A percentile compares a stretch with the other conserved stretches of the same genome.
phyloP scores from a whole-genome alignment of 2,888 invertebrate species.

The Serrognathus titanus region DNA sequence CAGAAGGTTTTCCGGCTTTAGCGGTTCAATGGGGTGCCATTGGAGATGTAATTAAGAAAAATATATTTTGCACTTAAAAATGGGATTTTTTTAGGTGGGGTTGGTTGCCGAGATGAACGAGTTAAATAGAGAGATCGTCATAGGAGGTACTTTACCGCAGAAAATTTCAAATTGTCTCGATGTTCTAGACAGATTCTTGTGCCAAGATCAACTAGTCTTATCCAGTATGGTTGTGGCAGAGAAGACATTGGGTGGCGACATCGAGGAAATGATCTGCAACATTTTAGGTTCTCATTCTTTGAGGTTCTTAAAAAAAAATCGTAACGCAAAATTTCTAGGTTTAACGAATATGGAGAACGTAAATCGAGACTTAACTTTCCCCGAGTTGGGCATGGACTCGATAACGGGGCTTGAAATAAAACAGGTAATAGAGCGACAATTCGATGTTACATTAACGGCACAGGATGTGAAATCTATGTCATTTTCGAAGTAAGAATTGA shows the following conservation, averaged over 20 bases:
- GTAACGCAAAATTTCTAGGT: constrained; percentile 40
- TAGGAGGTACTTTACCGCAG: constrained; percentile 65
- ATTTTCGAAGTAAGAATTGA: constrained; percentile 59
- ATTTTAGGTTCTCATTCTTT: constrained; percentile 76
- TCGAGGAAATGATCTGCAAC: constrained; percentile 62
- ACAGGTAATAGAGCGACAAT: constrained; percentile 85
- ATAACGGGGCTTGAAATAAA: constrained; percentile 97
- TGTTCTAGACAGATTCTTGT: constrained; percentile 66
- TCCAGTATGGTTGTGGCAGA: constrained; percentile 86
- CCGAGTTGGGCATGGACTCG: constrained; percentile 95
- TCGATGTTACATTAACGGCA: constrained; percentile 79
- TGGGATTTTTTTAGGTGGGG: constrained; percentile 18
- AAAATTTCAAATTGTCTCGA: constrained; percentile 61
- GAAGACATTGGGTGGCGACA: constrained; percentile 54
- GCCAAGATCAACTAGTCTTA: constrained; percentile 63
- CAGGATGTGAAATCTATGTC: constrained; percentile 82
- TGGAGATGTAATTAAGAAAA: constrained; percentile 44
- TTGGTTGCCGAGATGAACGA: constrained; percentile 23
- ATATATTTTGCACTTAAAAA: constrained; percentile 1
- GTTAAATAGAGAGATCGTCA: constrained; percentile 15
- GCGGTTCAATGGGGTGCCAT: constrained; percentile 30
- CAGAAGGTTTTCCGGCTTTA: constrained; percentile 24
- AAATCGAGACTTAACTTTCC: constrained; percentile 69
- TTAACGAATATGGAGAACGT: constrained; percentile 67
- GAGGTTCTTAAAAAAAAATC: neutral